Percentiles rank a stretch among this genome's conserved stretches.
Evolutionary conservation across 2,888 invertebrate species (phyloP).

Genomic region (Erebia aethiops): DNA sequence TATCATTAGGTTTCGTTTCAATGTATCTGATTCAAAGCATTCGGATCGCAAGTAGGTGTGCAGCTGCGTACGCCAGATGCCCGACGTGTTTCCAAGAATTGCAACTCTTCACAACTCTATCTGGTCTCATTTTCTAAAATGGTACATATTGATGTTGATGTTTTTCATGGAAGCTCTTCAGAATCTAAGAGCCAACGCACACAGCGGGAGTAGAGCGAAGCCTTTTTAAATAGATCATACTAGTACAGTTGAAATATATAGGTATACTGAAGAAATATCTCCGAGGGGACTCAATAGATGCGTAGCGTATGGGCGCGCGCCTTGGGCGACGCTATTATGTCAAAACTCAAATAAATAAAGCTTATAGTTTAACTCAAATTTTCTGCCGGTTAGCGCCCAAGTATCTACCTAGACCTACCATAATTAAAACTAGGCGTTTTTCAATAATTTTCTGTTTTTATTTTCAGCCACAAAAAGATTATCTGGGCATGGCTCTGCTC

Average conservation of each 20-base stretch:
- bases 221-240: no score
- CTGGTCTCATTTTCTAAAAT: slow-evolving; percentile 17
- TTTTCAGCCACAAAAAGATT: no score
- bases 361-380: background rate
- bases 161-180: background rate
- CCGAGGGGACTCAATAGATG: no score
- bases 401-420: background rate
- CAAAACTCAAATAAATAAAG: background rate
- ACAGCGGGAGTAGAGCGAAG: no score
- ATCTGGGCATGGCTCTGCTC: no score
- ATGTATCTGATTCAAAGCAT: slow-evolving; percentile 36
- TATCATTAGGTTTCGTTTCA: slow-evolving; percentile 1
- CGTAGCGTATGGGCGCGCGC: no score
- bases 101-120: slow-evolving; percentile 41
- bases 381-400: background rate
- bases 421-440: background rate
- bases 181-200: no score
- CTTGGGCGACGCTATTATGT: no score
- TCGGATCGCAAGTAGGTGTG: slow-evolving; percentile 16
- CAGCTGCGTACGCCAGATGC: slow-evolving; percentile 48
- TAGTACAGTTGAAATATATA: no score
- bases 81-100: slow-evolving; percentile 59
- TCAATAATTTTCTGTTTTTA: no score
- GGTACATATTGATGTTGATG: background rate
- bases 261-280: no score